A percentile compares a stretch with the other conserved stretches of the same genome.
phyloP scores from a whole-genome alignment of 2,113 vertebrate genomes.

The Ailurus styani region DNA sequence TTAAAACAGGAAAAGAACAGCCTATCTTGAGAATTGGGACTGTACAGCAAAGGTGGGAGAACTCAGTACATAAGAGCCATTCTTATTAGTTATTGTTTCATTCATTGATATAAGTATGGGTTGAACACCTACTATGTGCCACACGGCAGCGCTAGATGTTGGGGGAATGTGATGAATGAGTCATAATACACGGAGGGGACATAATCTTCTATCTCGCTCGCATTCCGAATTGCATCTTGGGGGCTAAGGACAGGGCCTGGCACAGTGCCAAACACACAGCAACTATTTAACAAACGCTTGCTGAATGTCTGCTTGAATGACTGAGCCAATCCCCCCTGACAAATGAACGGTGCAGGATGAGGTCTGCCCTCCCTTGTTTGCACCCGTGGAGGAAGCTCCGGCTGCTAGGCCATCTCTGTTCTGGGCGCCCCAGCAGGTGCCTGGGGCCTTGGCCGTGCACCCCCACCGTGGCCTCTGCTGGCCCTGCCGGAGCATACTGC shows the following conservation, averaged over 20 bases:
- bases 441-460: rapidly evolving
- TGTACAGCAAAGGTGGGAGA: not conserved
- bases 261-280: no score
- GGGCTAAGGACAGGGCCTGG: not conserved
- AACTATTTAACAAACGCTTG: not conserved
- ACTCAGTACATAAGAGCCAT: not conserved
- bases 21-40: not conserved
- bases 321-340: not conserved
- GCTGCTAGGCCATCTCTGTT: not conserved
- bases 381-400: not conserved
- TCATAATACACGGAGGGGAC: not conserved
- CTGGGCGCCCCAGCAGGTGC: rapidly evolving
- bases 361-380: not conserved
- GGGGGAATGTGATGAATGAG: not conserved
- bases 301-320: not conserved
- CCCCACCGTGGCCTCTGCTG: constrained; percentile 18
- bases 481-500: not conserved
- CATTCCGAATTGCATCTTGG: not conserved
- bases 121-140: not conserved
- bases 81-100: not conserved
- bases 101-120: not conserved
- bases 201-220: no score
- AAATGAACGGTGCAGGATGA: not conserved
- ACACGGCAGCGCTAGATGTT: not conserved
- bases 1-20: not conserved